Evolutionary conservation across 2,797 vertebrate genomes (phyloP).

Genomic region (Aldrovandia affinis): DNA sequence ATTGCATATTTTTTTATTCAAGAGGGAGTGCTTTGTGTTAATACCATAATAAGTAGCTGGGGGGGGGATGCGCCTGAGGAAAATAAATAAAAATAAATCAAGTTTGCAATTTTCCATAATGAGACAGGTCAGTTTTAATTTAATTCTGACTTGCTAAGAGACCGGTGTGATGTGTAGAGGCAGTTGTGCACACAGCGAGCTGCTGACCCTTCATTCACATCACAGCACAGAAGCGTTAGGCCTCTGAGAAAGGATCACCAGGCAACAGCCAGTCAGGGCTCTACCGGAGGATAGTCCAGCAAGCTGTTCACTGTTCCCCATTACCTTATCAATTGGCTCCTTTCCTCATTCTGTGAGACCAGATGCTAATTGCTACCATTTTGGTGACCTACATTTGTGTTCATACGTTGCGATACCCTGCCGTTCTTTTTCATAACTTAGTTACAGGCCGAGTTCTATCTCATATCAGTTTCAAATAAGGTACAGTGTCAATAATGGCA

Average conservation of each 20-base stretch:
- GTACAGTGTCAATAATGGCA: not conserved
- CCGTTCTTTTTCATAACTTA: slow-evolving; percentile 1
- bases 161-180: not conserved
- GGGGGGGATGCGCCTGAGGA: not conserved
- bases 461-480: slow-evolving; percentile 16
- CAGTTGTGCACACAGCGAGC: not conserved
- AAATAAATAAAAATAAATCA: slow-evolving; percentile 4
- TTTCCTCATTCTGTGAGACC: slow-evolving; percentile 18
- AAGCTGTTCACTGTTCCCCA: slow-evolving; percentile 15
- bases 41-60: not conserved
- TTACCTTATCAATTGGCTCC: not conserved
- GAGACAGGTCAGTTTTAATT: slow-evolving; percentile 14
- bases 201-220: not conserved
- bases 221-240: not conserved
- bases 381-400: slow-evolving; percentile 1
- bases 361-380: slow-evolving; percentile 22
- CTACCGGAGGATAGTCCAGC: not conserved
- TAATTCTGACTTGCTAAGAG: slow-evolving; percentile 11
- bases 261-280: not conserved
- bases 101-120: slow-evolving; percentile 15
- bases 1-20: not conserved
- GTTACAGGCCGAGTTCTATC: not conserved
- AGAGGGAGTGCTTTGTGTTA: not conserved
- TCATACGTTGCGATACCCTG: not conserved
- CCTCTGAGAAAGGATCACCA: not conserved